Conservation (phyloP, 2,888 invertebrate species). For the Lypha dubia region DNA sequence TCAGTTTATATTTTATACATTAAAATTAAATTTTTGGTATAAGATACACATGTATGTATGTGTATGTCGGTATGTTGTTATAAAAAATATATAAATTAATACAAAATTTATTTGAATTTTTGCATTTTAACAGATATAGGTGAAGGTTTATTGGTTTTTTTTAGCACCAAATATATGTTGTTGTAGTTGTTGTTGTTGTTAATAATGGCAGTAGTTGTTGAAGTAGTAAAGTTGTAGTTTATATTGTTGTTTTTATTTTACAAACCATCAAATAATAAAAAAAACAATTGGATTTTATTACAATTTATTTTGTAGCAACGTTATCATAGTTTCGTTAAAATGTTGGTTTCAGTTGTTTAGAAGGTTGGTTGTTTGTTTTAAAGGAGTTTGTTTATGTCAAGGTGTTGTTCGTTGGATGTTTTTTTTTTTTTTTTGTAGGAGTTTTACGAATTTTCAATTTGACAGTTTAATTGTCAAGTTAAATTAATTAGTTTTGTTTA, state of each 20-base stretch:
- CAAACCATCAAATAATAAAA: slow-evolving; percentile 26
- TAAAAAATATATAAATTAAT: slow-evolving; percentile 36
- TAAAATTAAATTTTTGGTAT: slow-evolving; percentile 49
- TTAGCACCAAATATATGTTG: slow-evolving; percentile 38
- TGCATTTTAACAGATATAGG: slow-evolving; percentile 41
- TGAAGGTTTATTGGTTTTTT: slow-evolving; percentile 68
- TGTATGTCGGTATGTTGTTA: too few species aligned
- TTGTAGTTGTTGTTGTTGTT: slow-evolving; percentile 51
- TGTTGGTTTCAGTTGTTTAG: slow-evolving; percentile 51
- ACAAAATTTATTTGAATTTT: slow-evolving; percentile 7
- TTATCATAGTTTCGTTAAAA: slow-evolving; percentile 56
- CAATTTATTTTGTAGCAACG: slow-evolving; percentile 48
- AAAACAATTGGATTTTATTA: slow-evolving; percentile 50
- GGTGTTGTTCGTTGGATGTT: slow-evolving; percentile 54
- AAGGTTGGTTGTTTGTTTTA: slow-evolving; percentile 34
- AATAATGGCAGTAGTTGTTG: slow-evolving; percentile 42
- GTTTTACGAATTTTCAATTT: slow-evolving; percentile 49
- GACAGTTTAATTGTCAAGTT: slow-evolving; percentile 44
- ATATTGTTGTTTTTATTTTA: slow-evolving; percentile 26
- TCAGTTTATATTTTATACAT: slow-evolving; percentile 70
- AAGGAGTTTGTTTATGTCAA: slow-evolving; percentile 60
- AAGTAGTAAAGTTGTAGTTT: slow-evolving; percentile 40
- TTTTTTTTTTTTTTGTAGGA: slow-evolving; percentile 40
- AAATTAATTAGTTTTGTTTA: slow-evolving; percentile 40
- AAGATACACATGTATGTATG: too few species aligned